Evolutionary conservation across 2,888 invertebrate species (phyloP), one percentile per base, ranked within the genome.

Genomic region (Eupsilia transversa): DNA sequence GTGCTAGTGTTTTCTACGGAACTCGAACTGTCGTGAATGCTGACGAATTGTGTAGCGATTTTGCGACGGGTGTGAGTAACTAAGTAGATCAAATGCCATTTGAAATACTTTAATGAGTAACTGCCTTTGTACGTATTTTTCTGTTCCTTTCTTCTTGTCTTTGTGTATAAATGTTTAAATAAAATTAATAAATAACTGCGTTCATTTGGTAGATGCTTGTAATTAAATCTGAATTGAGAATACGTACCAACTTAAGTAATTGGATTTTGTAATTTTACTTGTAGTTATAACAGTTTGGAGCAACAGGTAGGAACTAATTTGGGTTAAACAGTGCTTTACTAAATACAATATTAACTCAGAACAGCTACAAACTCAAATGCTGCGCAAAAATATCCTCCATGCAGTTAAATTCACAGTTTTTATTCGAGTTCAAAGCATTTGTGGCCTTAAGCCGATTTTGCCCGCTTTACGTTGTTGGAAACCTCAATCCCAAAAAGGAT

Each of bases 1-100:
- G n/a, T 43, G 52, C 74, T 65, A 54, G 14, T 33, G 63, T 72
- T 81, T 72, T 76, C 83, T 72, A 61, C 59, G 35, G 49, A 69
- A 56, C 52, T 38, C 43, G 38, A 79, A 79, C 54, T 56, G 38
- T 77, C 43, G 46, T 61, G 43, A 54, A 49, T 46, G 66, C 59
- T 74, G 72, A 60, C 68, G 75, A 74, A 72, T 75, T 67, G 65
- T 59, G 14, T 54, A 54, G 70, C 33, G 9, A 68, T 68, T 69
- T 59, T 60, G 60, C 20, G 7, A 9, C 38, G 49, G 46, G 35
- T 38, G 27, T 82, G 52, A 68, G 38, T 69, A 52, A 74, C 14
- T 14, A 0, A n/a, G 30, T 59, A n/a, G 41, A 41, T 56, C 20
- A 23, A 33, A 43, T 72, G 1, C 30, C 30, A 52, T 43, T 35